Conservation (phyloP, 2,888 invertebrate genomes). For the Allolobophora icterica region DNA sequence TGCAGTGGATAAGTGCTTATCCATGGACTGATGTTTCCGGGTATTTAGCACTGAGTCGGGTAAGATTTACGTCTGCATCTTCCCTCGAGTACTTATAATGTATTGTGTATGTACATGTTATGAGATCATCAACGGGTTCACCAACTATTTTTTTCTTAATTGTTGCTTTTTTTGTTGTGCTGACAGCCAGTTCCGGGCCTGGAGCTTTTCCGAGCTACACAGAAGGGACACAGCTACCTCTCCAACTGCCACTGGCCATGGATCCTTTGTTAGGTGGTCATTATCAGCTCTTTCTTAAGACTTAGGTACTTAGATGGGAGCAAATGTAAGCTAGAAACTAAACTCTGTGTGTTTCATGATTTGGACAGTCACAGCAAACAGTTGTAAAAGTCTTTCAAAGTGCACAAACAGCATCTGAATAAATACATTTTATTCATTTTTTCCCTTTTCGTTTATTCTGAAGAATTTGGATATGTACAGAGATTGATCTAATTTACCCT, state of each 20-base stretch:
- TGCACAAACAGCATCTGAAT: background rate
- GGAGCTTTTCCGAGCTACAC: constrained; percentile 47
- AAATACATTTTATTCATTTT: background rate
- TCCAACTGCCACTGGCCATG: constrained; percentile 88
- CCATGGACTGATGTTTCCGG: too few species aligned
- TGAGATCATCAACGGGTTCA: too few species aligned
- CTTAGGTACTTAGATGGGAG: background rate
- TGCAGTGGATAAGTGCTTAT: too few species aligned
- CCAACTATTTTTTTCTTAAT: background rate
- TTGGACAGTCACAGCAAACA: background rate
- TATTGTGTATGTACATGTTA: too few species aligned
- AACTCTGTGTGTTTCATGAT: background rate
- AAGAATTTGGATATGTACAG: background rate
- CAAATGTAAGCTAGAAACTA: background rate
- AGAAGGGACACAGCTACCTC: constrained; percentile 62
- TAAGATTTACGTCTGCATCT: too few species aligned
- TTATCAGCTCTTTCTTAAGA: background rate
- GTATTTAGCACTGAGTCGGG: too few species aligned
- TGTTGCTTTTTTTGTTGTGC: background rate
- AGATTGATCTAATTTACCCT: too few species aligned
- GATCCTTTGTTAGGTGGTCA: constrained; percentile 89
- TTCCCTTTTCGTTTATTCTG: background rate
- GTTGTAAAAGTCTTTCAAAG: background rate
- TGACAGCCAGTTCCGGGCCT: constrained; percentile 44
- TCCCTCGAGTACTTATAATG: too few species aligned